phyloP scores from a whole-genome alignment of 2,888 invertebrate species.

The Hirtodrosophila duncani region DNA sequence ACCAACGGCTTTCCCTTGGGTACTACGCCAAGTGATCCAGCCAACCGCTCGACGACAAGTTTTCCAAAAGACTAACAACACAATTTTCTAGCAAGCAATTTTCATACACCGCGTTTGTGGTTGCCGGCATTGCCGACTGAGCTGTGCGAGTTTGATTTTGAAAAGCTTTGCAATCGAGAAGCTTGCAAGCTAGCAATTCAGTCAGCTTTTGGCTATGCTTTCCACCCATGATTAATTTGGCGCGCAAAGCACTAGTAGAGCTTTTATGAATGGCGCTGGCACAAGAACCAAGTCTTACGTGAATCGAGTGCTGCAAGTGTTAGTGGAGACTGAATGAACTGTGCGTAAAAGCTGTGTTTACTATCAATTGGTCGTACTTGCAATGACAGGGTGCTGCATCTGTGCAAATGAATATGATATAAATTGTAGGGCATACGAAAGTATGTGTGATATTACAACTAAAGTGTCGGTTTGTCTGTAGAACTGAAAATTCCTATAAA shows the following conservation, averaged over 20 bases:
- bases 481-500: no score
- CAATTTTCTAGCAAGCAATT: slow-evolving; percentile 62
- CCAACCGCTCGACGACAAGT: slow-evolving; percentile 66
- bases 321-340: slow-evolving; percentile 27
- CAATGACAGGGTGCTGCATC: slow-evolving; percentile 54
- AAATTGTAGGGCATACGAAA: no score
- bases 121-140: slow-evolving; percentile 54
- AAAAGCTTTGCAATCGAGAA: slow-evolving; percentile 40
- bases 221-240: slow-evolving; percentile 41
- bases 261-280: slow-evolving; percentile 56
- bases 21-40: slow-evolving; percentile 47
- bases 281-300: slow-evolving; percentile 27
- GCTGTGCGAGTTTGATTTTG: slow-evolving; percentile 21
- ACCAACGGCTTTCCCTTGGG: slow-evolving; percentile 1
- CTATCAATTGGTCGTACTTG: no score
- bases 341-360: slow-evolving; percentile 46
- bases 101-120: slow-evolving; percentile 55
- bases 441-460: no score
- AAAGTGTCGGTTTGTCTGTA: no score
- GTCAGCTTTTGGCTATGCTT: slow-evolving; percentile 33
- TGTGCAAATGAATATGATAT: no score
- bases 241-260: slow-evolving; percentile 43
- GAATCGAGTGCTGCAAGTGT: slow-evolving; percentile 40
- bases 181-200: slow-evolving; percentile 23
- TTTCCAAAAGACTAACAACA: slow-evolving; percentile 71